Conservation (phyloP, 2,888 invertebrate species). For the Smittia aterrima region DNA sequence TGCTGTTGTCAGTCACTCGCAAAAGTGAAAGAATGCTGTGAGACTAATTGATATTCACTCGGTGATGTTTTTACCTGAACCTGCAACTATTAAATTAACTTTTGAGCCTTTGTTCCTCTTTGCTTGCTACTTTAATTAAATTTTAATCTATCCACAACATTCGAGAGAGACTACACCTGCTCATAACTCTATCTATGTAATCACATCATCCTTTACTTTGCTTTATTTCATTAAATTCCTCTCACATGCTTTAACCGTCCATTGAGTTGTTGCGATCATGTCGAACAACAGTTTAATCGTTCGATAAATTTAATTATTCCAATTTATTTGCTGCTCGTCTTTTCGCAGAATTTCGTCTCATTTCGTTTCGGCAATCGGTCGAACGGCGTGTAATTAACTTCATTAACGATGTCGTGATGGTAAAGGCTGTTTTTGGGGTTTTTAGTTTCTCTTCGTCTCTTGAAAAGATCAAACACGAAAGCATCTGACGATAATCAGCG, state of each 20-base stretch:
- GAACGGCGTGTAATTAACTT: background rate
- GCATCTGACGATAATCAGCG: background rate
- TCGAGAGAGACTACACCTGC: background rate
- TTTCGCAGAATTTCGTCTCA: background rate
- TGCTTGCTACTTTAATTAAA: background rate
- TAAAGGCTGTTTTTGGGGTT: background rate
- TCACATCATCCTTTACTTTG: background rate
- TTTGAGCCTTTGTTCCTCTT: background rate
- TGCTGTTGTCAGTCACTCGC: background rate
- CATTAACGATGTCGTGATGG: constrained; percentile 13
- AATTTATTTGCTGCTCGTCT: background rate
- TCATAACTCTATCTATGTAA: background rate
- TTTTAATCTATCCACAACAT: background rate
- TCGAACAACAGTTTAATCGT: background rate
- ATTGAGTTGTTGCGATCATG: background rate
- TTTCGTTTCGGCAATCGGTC: background rate
- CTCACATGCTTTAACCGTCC: background rate
- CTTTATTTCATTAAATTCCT: too few relatives aligned
- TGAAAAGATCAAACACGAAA: background rate
- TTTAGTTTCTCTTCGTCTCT: background rate
- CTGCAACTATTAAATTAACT: background rate
- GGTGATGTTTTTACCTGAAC: background rate
- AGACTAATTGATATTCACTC: background rate
- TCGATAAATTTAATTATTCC: background rate
- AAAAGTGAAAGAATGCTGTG: background rate